Conservation (phyloP, 2,113 vertebrate species). For the Oreochromis spilurus region DNA sequence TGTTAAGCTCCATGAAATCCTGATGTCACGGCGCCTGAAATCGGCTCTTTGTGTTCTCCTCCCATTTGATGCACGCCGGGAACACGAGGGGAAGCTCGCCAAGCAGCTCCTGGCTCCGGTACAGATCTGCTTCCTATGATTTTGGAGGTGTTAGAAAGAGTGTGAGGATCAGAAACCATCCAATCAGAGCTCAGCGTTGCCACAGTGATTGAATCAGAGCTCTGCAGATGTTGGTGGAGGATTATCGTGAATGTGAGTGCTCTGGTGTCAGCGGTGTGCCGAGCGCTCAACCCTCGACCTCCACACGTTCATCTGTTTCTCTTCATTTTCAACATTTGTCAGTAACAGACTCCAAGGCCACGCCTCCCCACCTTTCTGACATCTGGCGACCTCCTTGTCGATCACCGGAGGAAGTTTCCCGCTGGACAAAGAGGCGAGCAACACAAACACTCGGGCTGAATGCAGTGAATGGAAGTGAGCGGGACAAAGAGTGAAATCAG, state of each 20-base stretch:
- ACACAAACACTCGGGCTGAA: not conserved
- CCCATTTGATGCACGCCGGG: not conserved
- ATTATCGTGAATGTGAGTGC: not conserved
- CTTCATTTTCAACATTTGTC: not conserved
- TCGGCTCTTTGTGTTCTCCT: not conserved
- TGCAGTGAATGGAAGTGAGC: not conserved
- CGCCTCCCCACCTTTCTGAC: not conserved
- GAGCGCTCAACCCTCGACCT: not conserved
- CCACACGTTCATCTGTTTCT: not conserved
- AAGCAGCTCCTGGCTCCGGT: not conserved
- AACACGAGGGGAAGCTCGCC: not conserved
- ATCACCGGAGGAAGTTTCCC: not conserved
- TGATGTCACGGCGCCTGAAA: constrained; percentile 11
- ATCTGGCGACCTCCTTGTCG: not conserved
- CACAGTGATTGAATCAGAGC: not conserved
- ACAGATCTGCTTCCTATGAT: not conserved
- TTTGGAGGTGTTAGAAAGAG: not conserved
- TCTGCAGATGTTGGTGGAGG: not conserved
- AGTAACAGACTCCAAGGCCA: not conserved
- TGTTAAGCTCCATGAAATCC: constrained; percentile 25
- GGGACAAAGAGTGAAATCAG: not conserved
- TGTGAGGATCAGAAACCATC: not conserved
- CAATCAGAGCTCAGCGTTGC: not conserved
- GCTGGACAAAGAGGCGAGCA: not conserved
- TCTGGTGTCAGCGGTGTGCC: not conserved